Evolutionary conservation across 1,140 invertebrate genomes (phyloP).

Genomic region (Euglossa dilemma): DNA sequence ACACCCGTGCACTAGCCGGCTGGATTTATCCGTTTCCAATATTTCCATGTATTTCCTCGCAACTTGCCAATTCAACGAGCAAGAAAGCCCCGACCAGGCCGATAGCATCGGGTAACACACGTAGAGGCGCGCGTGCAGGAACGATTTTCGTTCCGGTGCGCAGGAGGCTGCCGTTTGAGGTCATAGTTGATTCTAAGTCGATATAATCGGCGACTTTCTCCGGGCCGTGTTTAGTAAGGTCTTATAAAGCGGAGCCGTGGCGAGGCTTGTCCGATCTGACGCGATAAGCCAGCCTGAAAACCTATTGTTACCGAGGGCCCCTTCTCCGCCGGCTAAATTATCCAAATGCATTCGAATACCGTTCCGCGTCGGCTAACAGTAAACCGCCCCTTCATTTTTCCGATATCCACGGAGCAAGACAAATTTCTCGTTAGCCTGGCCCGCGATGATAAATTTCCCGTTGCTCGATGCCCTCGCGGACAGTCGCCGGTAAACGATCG

Average conservation of each 20-base stretch:
- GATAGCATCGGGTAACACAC: constrained; percentile 16
- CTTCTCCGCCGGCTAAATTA: constrained; percentile 55
- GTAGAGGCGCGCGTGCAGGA: background rate
- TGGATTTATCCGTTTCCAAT: background rate
- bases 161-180: constrained; percentile 53
- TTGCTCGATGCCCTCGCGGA: constrained; percentile 2
- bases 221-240: constrained; percentile 44
- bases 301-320: constrained; percentile 56
- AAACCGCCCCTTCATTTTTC: constrained; percentile 33
- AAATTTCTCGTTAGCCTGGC: constrained; percentile 52
- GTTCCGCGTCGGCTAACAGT: constrained; percentile 53
- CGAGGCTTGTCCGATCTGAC: constrained; percentile 61
- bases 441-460: constrained; percentile 28
- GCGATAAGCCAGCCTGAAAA: constrained; percentile 65
- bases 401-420: constrained; percentile 49
- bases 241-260: constrained; percentile 49
- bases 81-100: background rate
- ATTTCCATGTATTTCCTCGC: background rate
- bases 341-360: constrained; percentile 61
- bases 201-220: constrained; percentile 66
- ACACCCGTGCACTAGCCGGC: background rate
- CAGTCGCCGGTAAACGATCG: constrained; percentile 1
- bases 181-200: constrained; percentile 58
- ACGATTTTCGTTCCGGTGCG: constrained; percentile 32
- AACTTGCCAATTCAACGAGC: background rate